Conservation (phyloP, 2,888 invertebrate genomes). For the Automeris io region DNA sequence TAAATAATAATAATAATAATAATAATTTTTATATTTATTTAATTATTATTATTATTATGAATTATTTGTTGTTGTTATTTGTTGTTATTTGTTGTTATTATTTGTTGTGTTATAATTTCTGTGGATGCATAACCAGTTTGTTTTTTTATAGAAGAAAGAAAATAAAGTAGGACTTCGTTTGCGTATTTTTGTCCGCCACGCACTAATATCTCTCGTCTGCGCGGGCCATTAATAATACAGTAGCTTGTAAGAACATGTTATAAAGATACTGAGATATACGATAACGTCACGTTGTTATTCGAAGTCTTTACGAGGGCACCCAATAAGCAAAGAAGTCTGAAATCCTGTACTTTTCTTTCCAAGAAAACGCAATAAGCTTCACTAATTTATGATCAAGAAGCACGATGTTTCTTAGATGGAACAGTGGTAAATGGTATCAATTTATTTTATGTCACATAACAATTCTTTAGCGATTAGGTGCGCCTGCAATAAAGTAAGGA, state of each 20-base stretch:
- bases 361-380: neutral
- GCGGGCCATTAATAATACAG: neutral
- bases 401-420: conserved; percentile 4
- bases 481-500: conserved; percentile 17
- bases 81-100: no score
- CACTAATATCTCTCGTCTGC: no score
- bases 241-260: neutral
- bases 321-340: neutral
- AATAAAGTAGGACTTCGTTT: no score
- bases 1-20: no score
- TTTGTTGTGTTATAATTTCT: no score
- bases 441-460: conserved; percentile 15
- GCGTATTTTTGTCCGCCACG: no score
- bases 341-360: neutral
- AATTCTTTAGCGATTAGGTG: conserved; percentile 19
- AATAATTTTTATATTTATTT: no score
- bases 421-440: conserved; percentile 10
- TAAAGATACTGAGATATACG: conserved; percentile 1
- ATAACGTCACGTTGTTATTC: neutral
- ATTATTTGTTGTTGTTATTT: no score
- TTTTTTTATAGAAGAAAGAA: no score
- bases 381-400: conserved; percentile 6
- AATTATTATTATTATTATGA: no score
- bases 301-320: neutral
- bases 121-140: no score